These are phyloP conservation scores for Ctenomys sociabilis DNA, from an alignment of 2,113 vertebrate species.

Conservation along the genomic window DNA sequence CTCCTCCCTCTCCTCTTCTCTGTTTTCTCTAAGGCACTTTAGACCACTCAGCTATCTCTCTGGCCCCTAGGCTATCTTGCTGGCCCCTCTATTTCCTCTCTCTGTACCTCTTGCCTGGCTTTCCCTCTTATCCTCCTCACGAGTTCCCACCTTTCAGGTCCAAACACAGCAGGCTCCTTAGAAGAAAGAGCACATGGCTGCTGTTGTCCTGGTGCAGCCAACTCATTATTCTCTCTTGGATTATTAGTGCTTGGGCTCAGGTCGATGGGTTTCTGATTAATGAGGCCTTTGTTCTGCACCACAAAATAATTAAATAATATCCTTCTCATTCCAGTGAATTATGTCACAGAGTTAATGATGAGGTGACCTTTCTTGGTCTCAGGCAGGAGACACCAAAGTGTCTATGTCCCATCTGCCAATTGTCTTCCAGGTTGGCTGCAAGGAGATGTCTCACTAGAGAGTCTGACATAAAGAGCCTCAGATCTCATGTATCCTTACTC, in stretches of 20 bases:
- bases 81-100: background rate
- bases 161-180: background rate
- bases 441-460: background rate
- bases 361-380: constrained; percentile 72
- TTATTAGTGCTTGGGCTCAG: constrained; percentile 78
- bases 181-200: constrained; percentile 49
- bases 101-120: background rate
- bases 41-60: too few relatives aligned
- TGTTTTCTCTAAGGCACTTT: background rate
- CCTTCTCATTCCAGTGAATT: constrained; percentile 80
- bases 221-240: constrained; percentile 65
- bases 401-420: constrained; percentile 41
- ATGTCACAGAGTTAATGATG: constrained; percentile 81
- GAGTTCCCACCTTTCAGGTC: constrained; percentile 22
- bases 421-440: background rate
- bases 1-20: background rate
- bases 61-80: too few relatives aligned
- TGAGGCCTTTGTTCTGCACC: constrained; percentile 84
- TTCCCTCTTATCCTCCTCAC: background rate
- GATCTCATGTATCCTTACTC: background rate
- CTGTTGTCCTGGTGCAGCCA: constrained; percentile 54
- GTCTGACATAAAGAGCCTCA: constrained; percentile 2
- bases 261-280: constrained; percentile 83
- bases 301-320: constrained; percentile 81
- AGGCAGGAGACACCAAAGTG: constrained; percentile 72